Percentiles rank a stretch among this genome's conserved stretches.
Evolutionary conservation across 2,113 vertebrate species (phyloP).

Genomic region (Gnathonemus longibarbis): DNA sequence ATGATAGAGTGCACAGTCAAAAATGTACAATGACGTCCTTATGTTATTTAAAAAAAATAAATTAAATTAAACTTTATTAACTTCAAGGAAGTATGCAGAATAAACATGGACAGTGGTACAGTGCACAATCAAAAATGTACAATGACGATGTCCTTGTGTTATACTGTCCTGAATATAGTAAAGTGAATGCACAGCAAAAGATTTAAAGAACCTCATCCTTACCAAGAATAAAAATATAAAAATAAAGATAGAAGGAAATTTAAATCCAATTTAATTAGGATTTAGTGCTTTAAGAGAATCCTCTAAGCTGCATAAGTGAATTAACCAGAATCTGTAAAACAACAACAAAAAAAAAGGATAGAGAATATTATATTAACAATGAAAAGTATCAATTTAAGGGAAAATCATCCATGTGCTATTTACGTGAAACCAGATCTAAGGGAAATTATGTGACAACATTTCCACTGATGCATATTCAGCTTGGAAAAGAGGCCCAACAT

Average conservation of each 20-base stretch:
- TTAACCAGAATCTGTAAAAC: background rate
- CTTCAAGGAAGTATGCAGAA: background rate
- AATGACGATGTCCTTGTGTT: background rate
- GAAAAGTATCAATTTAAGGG: background rate
- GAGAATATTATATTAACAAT: background rate
- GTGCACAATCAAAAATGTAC: background rate
- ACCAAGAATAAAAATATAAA: background rate
- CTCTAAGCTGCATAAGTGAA: background rate
- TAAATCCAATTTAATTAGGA: background rate
- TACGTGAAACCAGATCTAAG: background rate
- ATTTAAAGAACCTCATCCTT: background rate
- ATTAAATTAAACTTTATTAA: background rate
- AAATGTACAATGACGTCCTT: background rate
- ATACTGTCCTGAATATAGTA: background rate
- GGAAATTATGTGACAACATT: background rate
- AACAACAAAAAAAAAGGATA: background rate
- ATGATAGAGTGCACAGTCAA: background rate
- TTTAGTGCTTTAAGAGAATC: background rate
- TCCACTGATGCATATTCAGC: background rate
- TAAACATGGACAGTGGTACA: background rate
- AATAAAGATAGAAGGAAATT: background rate
- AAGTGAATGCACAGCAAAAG: background rate
- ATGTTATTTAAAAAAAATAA: background rate
- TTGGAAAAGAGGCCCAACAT: background rate
- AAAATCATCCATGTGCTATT: background rate